Evolutionary conservation across 2,797 vertebrate genomes (phyloP).

Genomic region (Xyrichtys novacula): DNA sequence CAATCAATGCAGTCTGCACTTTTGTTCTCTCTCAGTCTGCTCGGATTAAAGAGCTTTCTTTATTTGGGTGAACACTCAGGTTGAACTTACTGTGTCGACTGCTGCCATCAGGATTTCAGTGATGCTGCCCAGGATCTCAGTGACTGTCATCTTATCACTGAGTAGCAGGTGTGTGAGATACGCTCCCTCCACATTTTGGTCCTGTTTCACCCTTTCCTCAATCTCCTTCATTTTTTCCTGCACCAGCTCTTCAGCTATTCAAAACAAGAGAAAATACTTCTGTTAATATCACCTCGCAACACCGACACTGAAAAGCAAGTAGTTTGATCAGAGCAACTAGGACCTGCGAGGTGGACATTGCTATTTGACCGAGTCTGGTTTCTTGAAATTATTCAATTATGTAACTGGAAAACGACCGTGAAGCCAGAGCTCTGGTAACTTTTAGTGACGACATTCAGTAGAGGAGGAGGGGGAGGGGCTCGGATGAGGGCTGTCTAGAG

Average conservation of each 20-base stretch:
- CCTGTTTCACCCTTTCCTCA: constrained; percentile 65
- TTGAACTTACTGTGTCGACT: constrained; percentile 84
- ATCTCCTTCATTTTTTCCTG: constrained; percentile 81
- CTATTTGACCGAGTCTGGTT: not conserved
- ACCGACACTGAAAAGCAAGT: not conserved
- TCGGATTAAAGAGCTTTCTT: not conserved
- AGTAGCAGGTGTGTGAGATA: constrained; percentile 87
- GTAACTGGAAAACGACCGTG: constrained; percentile 4
- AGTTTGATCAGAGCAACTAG: not conserved
- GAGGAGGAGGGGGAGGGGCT: not conserved
- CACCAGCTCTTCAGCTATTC: constrained; percentile 79
- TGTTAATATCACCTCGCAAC: not conserved
- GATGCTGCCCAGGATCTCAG: constrained; percentile 85
- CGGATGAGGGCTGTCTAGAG: not conserved
- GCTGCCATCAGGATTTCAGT: constrained; percentile 87
- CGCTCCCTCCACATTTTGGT: constrained; percentile 77
- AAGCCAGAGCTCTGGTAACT: constrained; percentile 19
- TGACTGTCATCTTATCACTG: constrained; percentile 81
- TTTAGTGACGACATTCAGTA: not conserved
- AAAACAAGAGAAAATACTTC: not conserved
- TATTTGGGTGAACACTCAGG: not conserved
- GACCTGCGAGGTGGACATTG: constrained; percentile 29
- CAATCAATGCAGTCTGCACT: not conserved
- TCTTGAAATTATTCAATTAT: constrained; percentile 37
- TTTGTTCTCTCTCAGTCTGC: not conserved